A percentile compares a stretch with the other conserved stretches of the same genome.
Conservation (phyloP, 2,888 invertebrate species). For the Rotaria sp. region DNA sequence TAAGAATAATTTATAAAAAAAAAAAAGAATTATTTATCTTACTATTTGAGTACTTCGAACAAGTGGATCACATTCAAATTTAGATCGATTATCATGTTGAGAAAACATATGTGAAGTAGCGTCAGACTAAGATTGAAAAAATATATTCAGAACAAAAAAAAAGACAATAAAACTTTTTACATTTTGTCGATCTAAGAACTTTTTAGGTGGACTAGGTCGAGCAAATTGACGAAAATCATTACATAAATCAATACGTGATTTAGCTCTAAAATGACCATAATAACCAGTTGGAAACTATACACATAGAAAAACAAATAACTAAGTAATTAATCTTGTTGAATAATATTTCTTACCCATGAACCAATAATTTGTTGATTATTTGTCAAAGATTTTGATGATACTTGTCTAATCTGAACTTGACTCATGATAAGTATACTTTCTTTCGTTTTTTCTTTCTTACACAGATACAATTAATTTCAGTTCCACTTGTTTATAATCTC, state of each 20-base stretch:
- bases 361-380: neutral
- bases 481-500: neutral
- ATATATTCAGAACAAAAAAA: neutral
- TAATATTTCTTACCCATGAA: neutral
- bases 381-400: neutral
- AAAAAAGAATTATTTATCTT: neutral
- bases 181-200: slow-evolving; percentile 47
- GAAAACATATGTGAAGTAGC: slow-evolving; percentile 49
- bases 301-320: slow-evolving; percentile 42
- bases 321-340: too few relatives aligned
- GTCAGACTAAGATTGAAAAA: neutral
- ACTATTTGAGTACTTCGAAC: slow-evolving; percentile 32
- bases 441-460: neutral
- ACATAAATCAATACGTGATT: slow-evolving; percentile 50
- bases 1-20: neutral
- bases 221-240: slow-evolving; percentile 52
- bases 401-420: neutral
- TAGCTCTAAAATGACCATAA: slow-evolving; percentile 53
- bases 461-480: neutral
- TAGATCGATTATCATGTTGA: slow-evolving; percentile 52
- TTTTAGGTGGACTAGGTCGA: slow-evolving; percentile 51
- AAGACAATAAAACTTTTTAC: slow-evolving; percentile 42
- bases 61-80: slow-evolving; percentile 50
- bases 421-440: neutral
- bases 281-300: slow-evolving; percentile 52